phyloP scores from a whole-genome alignment of 2,113 vertebrate species.

The Psilopsiagon aymara region DNA sequence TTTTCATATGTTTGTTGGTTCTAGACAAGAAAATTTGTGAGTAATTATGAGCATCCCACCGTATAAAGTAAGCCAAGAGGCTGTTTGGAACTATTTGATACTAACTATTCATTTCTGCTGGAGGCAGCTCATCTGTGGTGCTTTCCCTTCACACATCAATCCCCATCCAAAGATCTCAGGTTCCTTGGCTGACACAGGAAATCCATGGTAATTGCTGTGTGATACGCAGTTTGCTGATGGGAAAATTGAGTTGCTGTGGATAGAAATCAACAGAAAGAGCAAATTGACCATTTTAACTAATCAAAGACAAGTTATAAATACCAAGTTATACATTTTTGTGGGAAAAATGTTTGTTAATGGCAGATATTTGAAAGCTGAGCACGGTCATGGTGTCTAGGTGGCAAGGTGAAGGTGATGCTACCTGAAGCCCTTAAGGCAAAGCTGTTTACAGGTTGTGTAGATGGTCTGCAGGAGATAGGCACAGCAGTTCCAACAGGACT shows the following conservation, averaged over 20 bases:
- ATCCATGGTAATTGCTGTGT: not conserved
- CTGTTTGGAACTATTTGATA: conserved; percentile 14
- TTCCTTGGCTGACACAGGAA: not conserved
- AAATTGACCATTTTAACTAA: not conserved
- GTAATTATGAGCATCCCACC: not conserved
- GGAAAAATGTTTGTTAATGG: not conserved
- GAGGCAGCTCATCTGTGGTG: not conserved
- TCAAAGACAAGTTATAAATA: not conserved
- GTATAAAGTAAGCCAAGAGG: conserved; percentile 15
- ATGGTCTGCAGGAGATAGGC: not conserved
- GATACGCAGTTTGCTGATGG: not conserved
- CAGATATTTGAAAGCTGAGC: not conserved
- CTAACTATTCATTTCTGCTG: conserved; percentile 4
- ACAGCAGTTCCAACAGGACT: not conserved
- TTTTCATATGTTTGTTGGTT: conserved; percentile 23
- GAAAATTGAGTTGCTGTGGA: not conserved
- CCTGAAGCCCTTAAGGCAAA: not conserved
- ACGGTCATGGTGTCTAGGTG: not conserved
- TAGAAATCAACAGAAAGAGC: not conserved
- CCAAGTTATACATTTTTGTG: not conserved
- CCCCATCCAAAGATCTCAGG: not conserved
- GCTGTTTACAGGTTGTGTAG: not conserved
- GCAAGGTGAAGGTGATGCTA: fast-evolving
- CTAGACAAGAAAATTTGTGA: not conserved
- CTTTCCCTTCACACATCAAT: not conserved